Evolutionary conservation across 92 coral and sea anemone species (phyloP).

Genomic region (Palythoa grandis): DNA sequence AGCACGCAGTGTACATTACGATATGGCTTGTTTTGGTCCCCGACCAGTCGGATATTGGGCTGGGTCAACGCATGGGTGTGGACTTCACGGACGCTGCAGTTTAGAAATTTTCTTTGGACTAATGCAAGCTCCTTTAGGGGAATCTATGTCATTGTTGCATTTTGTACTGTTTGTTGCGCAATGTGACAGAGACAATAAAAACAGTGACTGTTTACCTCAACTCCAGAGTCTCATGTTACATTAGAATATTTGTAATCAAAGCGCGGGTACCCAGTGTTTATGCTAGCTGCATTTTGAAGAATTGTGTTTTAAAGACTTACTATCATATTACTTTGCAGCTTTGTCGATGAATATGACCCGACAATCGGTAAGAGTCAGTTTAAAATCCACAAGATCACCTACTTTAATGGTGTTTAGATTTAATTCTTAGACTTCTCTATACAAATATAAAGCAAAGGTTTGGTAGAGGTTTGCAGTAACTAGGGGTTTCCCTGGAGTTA

Average conservation of each 20-base stretch:
- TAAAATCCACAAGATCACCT: not conserved
- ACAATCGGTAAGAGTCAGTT: constrained; percentile 86
- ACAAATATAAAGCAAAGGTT: not conserved
- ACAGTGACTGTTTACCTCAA: not conserved
- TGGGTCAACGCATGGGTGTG: constrained; percentile 49
- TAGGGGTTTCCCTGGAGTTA: constrained; percentile 14
- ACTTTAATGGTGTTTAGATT: no score
- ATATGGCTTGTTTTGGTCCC: constrained; percentile 34
- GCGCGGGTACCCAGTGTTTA: not conserved
- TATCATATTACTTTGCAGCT: constrained; percentile 59
- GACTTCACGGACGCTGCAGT: not conserved
- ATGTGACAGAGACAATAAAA: not conserved
- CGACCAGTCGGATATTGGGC: constrained; percentile 35
- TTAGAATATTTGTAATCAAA: not conserved
- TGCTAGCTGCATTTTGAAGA: not conserved
- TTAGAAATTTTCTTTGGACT: not conserved
- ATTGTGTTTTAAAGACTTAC: not conserved
- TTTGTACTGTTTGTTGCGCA: not conserved
- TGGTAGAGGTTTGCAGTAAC: not conserved
- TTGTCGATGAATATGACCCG: constrained; percentile 99
- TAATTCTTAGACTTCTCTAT: not conserved
- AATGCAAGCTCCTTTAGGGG: not conserved
- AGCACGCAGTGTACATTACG: constrained; percentile 1
- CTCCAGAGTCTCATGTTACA: not conserved
- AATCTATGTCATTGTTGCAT: not conserved